phyloP scores from a whole-genome alignment of 1,140 invertebrate genomes.

The Pachypsylla venusta region DNA sequence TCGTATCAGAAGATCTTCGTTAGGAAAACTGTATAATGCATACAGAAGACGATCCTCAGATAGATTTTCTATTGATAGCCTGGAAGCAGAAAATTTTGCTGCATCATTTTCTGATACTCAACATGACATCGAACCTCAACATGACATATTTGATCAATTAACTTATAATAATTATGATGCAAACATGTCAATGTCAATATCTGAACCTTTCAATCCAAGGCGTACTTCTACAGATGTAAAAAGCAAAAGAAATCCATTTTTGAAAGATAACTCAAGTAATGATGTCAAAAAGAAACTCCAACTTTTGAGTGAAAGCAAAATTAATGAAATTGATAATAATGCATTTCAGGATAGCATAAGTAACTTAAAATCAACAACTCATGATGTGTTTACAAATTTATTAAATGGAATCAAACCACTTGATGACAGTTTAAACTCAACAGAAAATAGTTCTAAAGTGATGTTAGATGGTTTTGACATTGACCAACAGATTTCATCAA shows the following conservation, averaged over 20 bases:
- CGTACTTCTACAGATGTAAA: neutral
- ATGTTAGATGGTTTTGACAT: too few relatives aligned
- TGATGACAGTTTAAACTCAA: neutral
- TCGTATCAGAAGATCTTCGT: neutral
- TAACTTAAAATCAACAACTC: neutral
- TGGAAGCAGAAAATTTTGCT: too few relatives aligned
- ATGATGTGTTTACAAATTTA: neutral
- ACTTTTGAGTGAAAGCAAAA: neutral
- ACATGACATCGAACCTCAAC: too few relatives aligned
- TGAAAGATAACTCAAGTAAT: slow-evolving; percentile 1
- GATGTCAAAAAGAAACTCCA: slow-evolving; percentile 4
- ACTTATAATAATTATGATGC: neutral
- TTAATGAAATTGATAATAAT: neutral
- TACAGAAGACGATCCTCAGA: neutral
- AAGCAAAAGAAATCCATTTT: neutral
- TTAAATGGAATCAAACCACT: slow-evolving; percentile 2
- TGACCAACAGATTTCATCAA: too few relatives aligned
- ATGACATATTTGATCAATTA: neutral
- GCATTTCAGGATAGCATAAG: neutral
- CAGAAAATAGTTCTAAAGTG: too few relatives aligned
- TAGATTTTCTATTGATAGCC: slow-evolving; percentile 6
- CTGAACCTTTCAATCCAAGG: slow-evolving; percentile 4
- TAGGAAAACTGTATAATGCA: slow-evolving; percentile 1
- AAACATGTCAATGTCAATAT: neutral
- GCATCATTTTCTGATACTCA: too few relatives aligned